A percentile compares a stretch with the other conserved stretches of the same genome.
Evolutionary conservation across 2,888 invertebrate species (phyloP).

Genomic region (Rhagonycha fulva): DNA sequence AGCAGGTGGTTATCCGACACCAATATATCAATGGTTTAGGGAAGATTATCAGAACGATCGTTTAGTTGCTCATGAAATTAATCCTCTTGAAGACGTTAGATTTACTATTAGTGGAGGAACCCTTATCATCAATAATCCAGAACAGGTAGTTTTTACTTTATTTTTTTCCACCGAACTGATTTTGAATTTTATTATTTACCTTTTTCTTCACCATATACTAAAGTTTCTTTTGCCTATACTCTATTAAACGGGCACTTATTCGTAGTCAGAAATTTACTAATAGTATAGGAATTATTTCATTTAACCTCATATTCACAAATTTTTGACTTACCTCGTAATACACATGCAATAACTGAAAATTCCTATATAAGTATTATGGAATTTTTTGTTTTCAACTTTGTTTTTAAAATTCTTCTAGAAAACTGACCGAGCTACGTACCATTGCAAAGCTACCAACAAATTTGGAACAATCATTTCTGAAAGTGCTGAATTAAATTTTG

Average conservation of each 20-base stretch:
- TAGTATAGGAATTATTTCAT: too few relatives aligned
- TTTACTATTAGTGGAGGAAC: conserved; percentile 91
- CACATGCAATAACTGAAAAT: too few relatives aligned
- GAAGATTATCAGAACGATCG: conserved; percentile 84
- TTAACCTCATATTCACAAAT: too few relatives aligned
- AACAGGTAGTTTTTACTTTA: conserved; percentile 56
- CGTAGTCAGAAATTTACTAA: too few relatives aligned
- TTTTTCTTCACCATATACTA: too few relatives aligned
- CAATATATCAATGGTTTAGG: conserved; percentile 87
- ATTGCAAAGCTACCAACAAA: conserved; percentile 88
- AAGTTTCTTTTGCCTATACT: too few relatives aligned
- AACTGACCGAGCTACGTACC: conserved; percentile 84
- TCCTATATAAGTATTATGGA: too few relatives aligned
- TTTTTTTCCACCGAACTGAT: too few relatives aligned
- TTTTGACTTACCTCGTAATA: too few relatives aligned
- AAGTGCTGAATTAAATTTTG: conserved; percentile 86
- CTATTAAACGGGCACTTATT: too few relatives aligned
- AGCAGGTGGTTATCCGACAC: conserved; percentile 87
- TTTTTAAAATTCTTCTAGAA: conserved; percentile 53
- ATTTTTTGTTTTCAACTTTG: not conserved
- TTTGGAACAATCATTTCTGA: conserved; percentile 89
- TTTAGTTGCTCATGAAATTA: conserved; percentile 72
- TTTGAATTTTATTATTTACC: too few relatives aligned
- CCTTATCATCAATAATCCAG: conserved; percentile 84
- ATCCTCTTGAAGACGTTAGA: conserved; percentile 74